Base-by-base conservation (phyloP, 2,113 vertebrate species). In the Tenebrosternarchus preto region DNA sequence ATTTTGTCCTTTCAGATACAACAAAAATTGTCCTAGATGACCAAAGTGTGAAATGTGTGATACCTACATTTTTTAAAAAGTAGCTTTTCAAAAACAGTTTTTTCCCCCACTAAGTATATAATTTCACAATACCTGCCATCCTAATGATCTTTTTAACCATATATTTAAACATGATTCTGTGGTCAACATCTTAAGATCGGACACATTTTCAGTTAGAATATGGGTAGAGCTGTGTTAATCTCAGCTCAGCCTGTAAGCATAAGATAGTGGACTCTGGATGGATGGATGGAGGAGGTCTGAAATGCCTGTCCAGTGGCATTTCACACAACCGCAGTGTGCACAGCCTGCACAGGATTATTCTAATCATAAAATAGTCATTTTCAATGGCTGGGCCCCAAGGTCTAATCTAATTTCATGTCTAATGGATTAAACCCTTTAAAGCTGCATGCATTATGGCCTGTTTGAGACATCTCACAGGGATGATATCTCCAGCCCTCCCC, bases 351-450 rank as follows among this genome's bases (percentile, higher is more conserved):
- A 71, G 73, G 71, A 82, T 79, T 84, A 85, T 85, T 85, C 80
- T 70, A 76, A 81, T 87, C 72, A 82, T 56, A 77, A 80, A 78
- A 78, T 31, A 75, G 56, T 69, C 7, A 79, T 78, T 84, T 82
- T 74, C 67, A 76, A 67, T 55, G 27, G 53, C 20, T 64, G 29
- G 61, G 69, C 70, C 69, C 70, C 67, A 85, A 72, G 46, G 31
- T 25, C 56, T 83, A 81, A 85, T 83, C 79, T 83, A 81, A 82
- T 84, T 83, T 82, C 73, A 76, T 56, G 73, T 80, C 81, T 77
- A 73, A 82, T 81, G 83, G 75, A 81, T 83, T 82, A 82, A 77
- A 83, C 36, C 68, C 59, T 50, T 78, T 80, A 83, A 78, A 70
- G 66, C 59, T 86, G 66, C n/a, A 78, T 57, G 78, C 71, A 81